phyloP scores from a whole-genome alignment of 2,113 vertebrate genomes.

The Beaufortia kweichowensis region DNA sequence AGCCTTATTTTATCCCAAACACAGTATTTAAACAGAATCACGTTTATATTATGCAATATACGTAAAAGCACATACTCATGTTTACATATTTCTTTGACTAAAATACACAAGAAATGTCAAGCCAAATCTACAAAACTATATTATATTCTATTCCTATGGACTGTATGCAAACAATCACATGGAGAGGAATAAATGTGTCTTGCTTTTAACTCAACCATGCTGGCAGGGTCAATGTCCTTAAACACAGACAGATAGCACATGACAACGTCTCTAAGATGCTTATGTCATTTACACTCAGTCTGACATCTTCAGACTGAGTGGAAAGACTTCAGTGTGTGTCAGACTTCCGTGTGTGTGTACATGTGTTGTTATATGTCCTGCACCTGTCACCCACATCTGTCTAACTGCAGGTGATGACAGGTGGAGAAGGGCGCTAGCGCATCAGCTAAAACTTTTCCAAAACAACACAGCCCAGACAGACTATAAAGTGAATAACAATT shows the following conservation, averaged over 20 bases:
- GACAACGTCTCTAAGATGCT: not conserved
- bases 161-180: not conserved
- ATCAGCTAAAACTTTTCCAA: conserved; percentile 54
- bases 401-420: conserved; percentile 57
- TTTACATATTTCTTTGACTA: too few species aligned
- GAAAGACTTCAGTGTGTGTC: too few species aligned
- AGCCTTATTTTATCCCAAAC: too few species aligned
- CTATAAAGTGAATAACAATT: not conserved
- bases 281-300: not conserved
- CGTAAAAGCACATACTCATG: too few species aligned
- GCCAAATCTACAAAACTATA: too few species aligned
- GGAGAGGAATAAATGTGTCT: not conserved
- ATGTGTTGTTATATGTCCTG: conserved; percentile 22
- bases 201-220: not conserved
- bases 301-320: not conserved
- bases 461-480: not conserved
- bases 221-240: conserved; percentile 26
- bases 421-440: conserved; percentile 44
- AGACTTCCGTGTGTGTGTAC: not conserved
- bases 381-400: conserved; percentile 54
- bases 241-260: not conserved
- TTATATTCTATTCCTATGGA: too few species aligned
- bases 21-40: too few species aligned
- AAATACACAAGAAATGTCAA: too few species aligned
- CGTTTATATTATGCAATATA: too few species aligned